Base-by-base conservation (phyloP, 2,797 vertebrate species). In the Onychomys arenicola region DNA sequence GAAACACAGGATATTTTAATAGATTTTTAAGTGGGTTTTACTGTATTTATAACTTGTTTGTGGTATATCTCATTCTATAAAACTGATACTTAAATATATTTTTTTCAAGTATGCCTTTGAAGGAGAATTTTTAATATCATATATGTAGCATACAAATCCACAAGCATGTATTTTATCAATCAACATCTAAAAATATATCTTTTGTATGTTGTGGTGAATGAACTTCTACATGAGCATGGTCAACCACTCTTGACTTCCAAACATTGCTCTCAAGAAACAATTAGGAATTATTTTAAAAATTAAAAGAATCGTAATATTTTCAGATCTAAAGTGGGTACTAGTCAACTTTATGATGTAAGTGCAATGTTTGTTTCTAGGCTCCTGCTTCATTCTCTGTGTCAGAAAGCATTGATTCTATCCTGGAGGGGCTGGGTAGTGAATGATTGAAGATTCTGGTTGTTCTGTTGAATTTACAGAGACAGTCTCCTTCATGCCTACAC, bases 321-420 rank as follows among this genome's bases (percentile, higher is more conserved):
- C 43, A 88, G 43, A 78, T 93, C 80, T 91, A 85, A 94, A 92
- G 34, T 90, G 71, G 40, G 21, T 94, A 83, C 16, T n/a, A 6
- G 34, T 90, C 16, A 63, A n/a, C 37, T 87, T 73, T 49, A 84
- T 80, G 82, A 73, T 77, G 16, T 21, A 82, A 67, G 14, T 86
- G 29, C 78, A 59, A 63, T 32, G 23, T 46, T 88, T 80, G 89
- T 97, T 92, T 89, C 95, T 77, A 94, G 61, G 94, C 77, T 96
- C 97, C 37, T 14, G 12, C 77, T 85, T 86, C 43, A 23, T 71
- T 94, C 49, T 49, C 34, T n/a, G 29, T 75, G 80, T 59, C 90
- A 71, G 52, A 75, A 93, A 85, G 67, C 89, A 91, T 37, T 52
- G 55, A 84, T 23, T 95, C 80, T 87, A 83, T 46, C 6, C 59